Evolutionary conservation across 2,888 invertebrate species (phyloP).

Genomic region (Arenicola marina): DNA sequence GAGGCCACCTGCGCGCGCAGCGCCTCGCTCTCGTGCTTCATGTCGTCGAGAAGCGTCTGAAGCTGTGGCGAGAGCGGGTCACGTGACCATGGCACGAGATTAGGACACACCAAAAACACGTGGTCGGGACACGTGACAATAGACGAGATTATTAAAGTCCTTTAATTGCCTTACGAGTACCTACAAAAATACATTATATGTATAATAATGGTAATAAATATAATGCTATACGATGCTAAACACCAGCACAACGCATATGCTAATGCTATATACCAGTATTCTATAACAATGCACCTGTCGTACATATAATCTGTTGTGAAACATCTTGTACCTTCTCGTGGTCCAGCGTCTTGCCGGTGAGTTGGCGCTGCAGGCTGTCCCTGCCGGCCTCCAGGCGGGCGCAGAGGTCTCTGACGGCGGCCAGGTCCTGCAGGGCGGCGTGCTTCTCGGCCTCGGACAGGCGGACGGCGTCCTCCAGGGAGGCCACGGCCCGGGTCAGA

Average conservation of each 20-base stretch:
- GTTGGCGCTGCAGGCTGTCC: slow-evolving; percentile 56
- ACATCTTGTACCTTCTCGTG: slow-evolving; percentile 60
- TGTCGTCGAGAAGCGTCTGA: slow-evolving; percentile 44
- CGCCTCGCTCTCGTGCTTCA: slow-evolving; percentile 50
- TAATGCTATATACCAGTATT: no score
- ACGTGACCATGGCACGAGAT: no score
- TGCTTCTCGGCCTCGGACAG: slow-evolving; percentile 55
- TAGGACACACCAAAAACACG: no score
- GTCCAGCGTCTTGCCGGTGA: slow-evolving; percentile 54
- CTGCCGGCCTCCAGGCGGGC: slow-evolving; percentile 56
- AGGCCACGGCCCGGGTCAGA: slow-evolving; percentile 51
- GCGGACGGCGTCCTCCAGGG: slow-evolving; percentile 53
- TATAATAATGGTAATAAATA: no score
- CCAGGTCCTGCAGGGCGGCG: slow-evolving; percentile 52
- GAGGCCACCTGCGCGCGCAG: slow-evolving; percentile 47
- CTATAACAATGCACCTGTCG: no score
- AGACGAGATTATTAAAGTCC: no score
- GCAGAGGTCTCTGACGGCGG: slow-evolving; percentile 58
- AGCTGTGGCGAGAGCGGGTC: slow-evolving; percentile 40
- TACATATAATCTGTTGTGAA: no score
- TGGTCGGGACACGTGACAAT: no score
- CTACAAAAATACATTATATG: no score
- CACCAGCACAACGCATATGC: no score
- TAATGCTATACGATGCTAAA: no score
- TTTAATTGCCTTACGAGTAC: no score